A percentile compares a stretch with the other conserved stretches of the same genome.
phyloP scores from a whole-genome alignment of 2,888 invertebrate species.

The Caenorhabditis angaria region DNA sequence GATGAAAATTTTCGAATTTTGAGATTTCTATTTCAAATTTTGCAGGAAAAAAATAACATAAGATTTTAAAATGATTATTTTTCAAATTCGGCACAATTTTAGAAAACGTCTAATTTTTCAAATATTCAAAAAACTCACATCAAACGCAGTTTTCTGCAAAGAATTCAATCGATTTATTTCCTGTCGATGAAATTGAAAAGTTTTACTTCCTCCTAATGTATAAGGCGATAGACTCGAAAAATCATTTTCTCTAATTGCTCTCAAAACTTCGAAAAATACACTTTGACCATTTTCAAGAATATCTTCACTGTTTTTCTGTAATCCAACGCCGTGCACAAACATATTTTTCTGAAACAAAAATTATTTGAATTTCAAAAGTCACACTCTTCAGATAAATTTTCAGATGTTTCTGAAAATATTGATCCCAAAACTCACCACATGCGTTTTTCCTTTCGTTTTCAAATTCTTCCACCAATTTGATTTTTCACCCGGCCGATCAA shows the following conservation, averaged over 20 bases:
- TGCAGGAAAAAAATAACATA: neutral
- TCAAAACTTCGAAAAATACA: slow-evolving; percentile 25
- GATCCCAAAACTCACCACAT: slow-evolving; percentile 4
- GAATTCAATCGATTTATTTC: slow-evolving; percentile 14
- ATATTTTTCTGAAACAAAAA: slow-evolving; percentile 20
- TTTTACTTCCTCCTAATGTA: slow-evolving; percentile 27
- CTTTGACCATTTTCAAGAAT: slow-evolving; percentile 12
- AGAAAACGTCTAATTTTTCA: neutral
- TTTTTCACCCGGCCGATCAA: neutral
- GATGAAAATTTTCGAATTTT: neutral
- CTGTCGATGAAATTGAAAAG: slow-evolving; percentile 32
- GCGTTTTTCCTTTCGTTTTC: neutral
- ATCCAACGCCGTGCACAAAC: slow-evolving; percentile 17
- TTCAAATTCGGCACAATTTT: neutral
- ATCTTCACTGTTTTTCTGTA: slow-evolving; percentile 22
- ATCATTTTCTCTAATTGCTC: slow-evolving; percentile 20
- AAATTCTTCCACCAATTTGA: neutral
- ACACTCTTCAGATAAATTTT: neutral
- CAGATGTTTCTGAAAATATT: neutral
- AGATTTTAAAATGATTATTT: neutral
- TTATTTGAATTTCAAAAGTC: neutral
- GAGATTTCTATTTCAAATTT: too few relatives aligned
- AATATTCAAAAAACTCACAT: slow-evolving; percentile 11
- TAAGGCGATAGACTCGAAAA: slow-evolving; percentile 19
- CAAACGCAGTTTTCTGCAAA: slow-evolving; percentile 22